These are phyloP conservation scores for Oligia latruncula DNA, from an alignment of 2,888 invertebrate species.

Conservation along the genomic window DNA sequence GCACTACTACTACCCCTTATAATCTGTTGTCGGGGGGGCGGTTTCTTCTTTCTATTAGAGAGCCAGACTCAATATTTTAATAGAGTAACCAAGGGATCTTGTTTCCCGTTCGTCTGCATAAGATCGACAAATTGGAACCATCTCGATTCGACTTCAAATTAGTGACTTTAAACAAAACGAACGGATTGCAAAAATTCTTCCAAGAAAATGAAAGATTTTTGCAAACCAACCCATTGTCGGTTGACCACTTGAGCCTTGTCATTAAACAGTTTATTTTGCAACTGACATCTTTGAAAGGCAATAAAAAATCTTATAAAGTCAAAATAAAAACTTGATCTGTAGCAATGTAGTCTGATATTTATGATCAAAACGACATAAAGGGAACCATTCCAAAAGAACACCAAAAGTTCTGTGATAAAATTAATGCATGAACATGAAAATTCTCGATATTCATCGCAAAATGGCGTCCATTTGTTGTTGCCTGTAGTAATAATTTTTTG, in stretches of 20 bases:
- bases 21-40: neutral
- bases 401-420: neutral
- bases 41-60: neutral
- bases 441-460: slow-evolving; percentile 27
- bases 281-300: neutral
- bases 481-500: slow-evolving; percentile 5
- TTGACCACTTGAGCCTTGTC: neutral
- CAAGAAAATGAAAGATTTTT: neutral
- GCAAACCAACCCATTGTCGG: neutral
- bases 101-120: neutral
- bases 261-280: neutral
- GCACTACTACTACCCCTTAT: neutral
- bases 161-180: neutral
- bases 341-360: slow-evolving; percentile 4
- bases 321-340: neutral
- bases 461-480: slow-evolving; percentile 2
- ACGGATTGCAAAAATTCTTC: neutral
- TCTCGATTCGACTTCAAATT: neutral
- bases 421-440: slow-evolving; percentile 16
- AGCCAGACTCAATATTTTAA: slow-evolving; percentile 1
- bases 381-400: neutral
- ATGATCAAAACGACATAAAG: neutral
- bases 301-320: neutral
- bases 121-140: neutral
- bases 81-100: neutral